phyloP scores from a whole-genome alignment of 2,797 vertebrate genomes.

The Percopsis omiscomaycus region DNA sequence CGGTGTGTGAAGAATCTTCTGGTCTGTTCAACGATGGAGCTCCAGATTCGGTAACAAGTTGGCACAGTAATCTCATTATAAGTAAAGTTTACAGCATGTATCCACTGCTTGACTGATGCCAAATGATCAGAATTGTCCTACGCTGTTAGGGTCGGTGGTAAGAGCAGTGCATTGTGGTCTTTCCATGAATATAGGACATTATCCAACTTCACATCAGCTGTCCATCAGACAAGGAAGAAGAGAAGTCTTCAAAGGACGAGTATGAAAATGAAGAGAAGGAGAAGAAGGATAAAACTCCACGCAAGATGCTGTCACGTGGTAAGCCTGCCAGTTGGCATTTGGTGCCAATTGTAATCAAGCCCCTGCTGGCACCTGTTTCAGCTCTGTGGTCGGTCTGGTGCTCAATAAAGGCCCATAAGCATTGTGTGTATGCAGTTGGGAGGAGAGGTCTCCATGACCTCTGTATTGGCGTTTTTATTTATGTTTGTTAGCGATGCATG shows the following conservation, averaged over 20 bases:
- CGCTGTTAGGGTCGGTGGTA: conserved; percentile 7
- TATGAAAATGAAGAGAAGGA: conserved; percentile 96
- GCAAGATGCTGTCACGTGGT: conserved; percentile 97
- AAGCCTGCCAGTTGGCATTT: conserved; percentile 37
- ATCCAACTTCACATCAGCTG: conserved; percentile 98
- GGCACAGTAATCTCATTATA: too few species aligned
- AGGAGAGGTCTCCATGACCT: too few species aligned
- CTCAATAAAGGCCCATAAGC: background rate
- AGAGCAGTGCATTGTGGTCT: conserved; percentile 24
- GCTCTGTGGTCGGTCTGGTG: background rate
- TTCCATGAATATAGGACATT: conserved; percentile 82
- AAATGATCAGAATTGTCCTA: conserved; percentile 1
- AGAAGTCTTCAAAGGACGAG: conserved; percentile 92
- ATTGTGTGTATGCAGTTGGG: background rate
- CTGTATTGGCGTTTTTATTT: background rate
- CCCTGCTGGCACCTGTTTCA: background rate
- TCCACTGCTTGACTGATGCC: background rate
- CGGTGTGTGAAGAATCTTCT: conserved; percentile 95
- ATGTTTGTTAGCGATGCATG: background rate
- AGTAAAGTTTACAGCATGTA: background rate
- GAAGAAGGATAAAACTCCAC: conserved; percentile 92
- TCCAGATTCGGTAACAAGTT: conserved; percentile 80
- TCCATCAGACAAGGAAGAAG: conserved; percentile 97
- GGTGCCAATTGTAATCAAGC: background rate
- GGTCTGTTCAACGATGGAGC: conserved; percentile 87